Evolutionary conservation across 2,113 vertebrate species (phyloP), one percentile per base, ranked within the genome.

Genomic region (Vanacampus margaritifer): DNA sequence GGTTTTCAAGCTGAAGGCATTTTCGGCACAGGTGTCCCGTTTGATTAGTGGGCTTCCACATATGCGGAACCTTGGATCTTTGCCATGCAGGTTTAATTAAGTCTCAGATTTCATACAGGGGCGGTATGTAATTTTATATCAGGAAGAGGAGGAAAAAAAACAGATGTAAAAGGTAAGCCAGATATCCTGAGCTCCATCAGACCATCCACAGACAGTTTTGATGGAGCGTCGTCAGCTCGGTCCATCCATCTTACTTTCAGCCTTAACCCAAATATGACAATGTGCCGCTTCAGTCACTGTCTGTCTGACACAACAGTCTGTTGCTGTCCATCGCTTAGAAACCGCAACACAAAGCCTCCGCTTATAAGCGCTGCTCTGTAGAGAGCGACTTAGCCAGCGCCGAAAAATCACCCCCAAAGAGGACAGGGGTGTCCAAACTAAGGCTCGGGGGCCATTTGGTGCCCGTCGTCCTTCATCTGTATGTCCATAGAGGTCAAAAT

Each of bases 221-320:
- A 57, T 57, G 54, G 54, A 32, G 54, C 16, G 16, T 26, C 26
- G 28, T 32, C 54, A 26, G 37, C 39, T 17, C 23, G 37, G 37
- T 41, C 37, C 39, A 62, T 36, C 26, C 5, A 12, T 51, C 43
- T 64, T 48, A 48, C 62, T 48, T 64, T 26, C 45, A 63, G 23
- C 16, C 4, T 53, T 65, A 73, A 76, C 59, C 65, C 36, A 24
- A 60, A 41, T 58, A 28, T 14, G 57, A 58, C 37, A 76, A 78
- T 69, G 23, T 5, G 13, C 37, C 26, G 23, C n/a, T 24, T 62
- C 59, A 43, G 12, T 62, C 39, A 26, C 39, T 7, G 23, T 43
- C 39, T 43, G 23, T 62, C 14, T 62, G 60, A 28, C 54, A 57
- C 54, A 57, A 57, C 54, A 16, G 54, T 57, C 28, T 35, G 26